Evolutionary conservation across 1,140 invertebrate genomes (phyloP).

Genomic region (Drosophila asahinai): DNA sequence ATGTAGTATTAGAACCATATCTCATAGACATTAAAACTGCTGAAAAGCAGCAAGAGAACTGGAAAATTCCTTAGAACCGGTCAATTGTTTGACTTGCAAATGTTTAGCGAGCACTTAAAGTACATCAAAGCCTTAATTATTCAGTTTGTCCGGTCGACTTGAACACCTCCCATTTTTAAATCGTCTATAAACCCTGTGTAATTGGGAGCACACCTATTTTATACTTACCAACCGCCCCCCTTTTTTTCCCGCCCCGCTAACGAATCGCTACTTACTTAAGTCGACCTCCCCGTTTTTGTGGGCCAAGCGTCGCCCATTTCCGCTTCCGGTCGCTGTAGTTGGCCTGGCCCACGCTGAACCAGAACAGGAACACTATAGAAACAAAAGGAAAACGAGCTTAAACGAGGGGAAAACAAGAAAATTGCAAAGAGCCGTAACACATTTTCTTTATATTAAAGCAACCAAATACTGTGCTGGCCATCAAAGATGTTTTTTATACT

Average conservation of each 20-base stretch:
- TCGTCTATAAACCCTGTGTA: constrained; percentile 22
- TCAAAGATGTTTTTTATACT: constrained; percentile 15
- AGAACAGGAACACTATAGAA: constrained; percentile 6
- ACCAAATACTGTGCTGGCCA: neutral
- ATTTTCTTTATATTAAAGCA: constrained; percentile 54
- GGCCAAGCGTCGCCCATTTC: constrained; percentile 49
- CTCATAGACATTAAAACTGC: neutral
- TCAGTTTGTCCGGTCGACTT: constrained; percentile 3
- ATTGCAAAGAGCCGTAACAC: constrained; percentile 17
- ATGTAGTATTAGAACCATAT: neutral
- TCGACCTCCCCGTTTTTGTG: constrained; percentile 29
- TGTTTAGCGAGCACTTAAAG: neutral
- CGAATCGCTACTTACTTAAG: constrained; percentile 42
- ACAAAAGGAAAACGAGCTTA: constrained; percentile 2
- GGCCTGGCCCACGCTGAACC: constrained; percentile 1
- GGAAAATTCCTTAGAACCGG: neutral
- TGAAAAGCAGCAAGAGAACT: neutral
- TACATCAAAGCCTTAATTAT: constrained; percentile 17
- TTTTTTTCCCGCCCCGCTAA: constrained; percentile 2
- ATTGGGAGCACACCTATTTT: constrained; percentile 40
- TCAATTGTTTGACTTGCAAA: neutral
- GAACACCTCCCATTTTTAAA: constrained; percentile 22
- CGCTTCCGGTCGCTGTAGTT: constrained; percentile 42
- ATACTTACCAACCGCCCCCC: constrained; percentile 1
- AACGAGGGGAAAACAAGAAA: constrained; percentile 18